Percentiles rank a stretch among this genome's conserved stretches.
Conservation (phyloP, 2,113 vertebrate genomes). For the Mirounga angustirostris region DNA sequence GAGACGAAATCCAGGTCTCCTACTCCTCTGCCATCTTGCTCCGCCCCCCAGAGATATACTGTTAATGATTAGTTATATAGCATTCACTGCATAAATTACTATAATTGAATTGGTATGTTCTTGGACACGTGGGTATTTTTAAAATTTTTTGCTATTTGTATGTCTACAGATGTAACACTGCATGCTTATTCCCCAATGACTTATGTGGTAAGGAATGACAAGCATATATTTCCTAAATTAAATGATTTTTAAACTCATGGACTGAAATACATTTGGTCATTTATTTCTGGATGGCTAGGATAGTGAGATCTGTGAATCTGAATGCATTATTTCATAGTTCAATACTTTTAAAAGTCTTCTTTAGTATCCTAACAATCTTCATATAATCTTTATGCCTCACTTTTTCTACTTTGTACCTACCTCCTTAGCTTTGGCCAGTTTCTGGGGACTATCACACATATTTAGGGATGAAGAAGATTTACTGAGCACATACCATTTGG, state of each 20-base stretch:
- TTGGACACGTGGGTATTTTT: neutral
- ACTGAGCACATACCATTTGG: slow-evolving; percentile 1
- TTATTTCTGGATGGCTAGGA: neutral
- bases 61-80: neutral
- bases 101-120: neutral
- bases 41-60: neutral
- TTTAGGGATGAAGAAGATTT: slow-evolving; percentile 53
- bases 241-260: neutral
- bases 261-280: neutral
- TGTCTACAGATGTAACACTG: neutral
- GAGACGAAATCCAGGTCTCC: no score
- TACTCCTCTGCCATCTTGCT: no score
- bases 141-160: neutral
- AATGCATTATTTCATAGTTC: neutral
- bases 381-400: neutral
- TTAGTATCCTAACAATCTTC: neutral
- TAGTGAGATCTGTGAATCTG: neutral
- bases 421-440: neutral
- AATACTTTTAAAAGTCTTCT: neutral
- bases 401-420: neutral
- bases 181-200: neutral
- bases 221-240: neutral
- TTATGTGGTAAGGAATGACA: neutral
- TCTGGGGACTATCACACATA: neutral
- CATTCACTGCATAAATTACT: neutral